These are phyloP conservation scores for Hybognathus amarus DNA, from an alignment of 2,797 vertebrate genomes.

Conservation along the genomic window DNA sequence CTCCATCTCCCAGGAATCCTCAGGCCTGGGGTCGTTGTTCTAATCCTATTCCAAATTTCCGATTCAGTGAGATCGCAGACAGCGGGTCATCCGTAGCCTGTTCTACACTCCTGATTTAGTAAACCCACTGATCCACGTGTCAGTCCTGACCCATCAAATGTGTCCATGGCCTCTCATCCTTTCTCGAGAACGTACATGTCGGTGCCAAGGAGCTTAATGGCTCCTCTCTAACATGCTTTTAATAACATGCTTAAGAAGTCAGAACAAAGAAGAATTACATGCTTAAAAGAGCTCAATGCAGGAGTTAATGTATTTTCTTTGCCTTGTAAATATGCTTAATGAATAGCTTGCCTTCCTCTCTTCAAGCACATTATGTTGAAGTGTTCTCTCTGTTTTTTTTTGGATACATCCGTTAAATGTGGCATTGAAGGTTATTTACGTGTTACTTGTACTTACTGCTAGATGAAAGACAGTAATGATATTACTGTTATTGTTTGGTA, in stretches of 20 bases:
- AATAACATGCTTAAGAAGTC: conserved; percentile 57
- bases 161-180: background rate
- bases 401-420: conserved; percentile 27
- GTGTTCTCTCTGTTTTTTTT: conserved; percentile 40
- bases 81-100: conserved; percentile 32
- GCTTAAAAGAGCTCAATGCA: conserved; percentile 55
- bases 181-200: conserved; percentile 15
- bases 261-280: conserved; percentile 55
- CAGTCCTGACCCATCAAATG: conserved; percentile 29
- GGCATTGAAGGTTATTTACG: conserved; percentile 42
- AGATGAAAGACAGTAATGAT: conserved; percentile 22
- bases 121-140: conserved; percentile 21
- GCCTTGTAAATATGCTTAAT: conserved; percentile 58
- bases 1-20: conserved; percentile 21
- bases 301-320: conserved; percentile 54
- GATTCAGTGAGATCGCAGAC: conserved; percentile 25
- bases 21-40: background rate
- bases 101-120: conserved; percentile 44
- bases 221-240: conserved; percentile 49
- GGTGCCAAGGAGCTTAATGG: conserved; percentile 42
- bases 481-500: conserved; percentile 4
- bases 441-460: conserved; percentile 25
- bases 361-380: conserved; percentile 46
- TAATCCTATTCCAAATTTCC: conserved; percentile 48
- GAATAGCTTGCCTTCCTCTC: conserved; percentile 53